Conservation (phyloP, 2,797 vertebrate genomes). For the Clarias platycephalus region DNA sequence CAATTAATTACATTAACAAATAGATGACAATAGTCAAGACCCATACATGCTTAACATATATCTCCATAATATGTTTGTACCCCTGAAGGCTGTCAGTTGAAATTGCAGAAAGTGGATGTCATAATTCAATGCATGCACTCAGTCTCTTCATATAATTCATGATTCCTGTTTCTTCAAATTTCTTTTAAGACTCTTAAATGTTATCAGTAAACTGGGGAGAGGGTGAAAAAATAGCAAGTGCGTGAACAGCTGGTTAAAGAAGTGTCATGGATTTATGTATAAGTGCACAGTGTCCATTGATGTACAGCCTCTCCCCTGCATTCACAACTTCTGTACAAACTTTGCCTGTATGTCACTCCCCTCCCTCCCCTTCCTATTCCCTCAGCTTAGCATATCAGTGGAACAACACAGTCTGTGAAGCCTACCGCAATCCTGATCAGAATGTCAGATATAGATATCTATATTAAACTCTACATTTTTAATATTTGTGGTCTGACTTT, state of each 20-base stretch:
- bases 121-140: constrained; percentile 46
- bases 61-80: constrained; percentile 14
- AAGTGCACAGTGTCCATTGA: constrained; percentile 71
- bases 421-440: constrained; percentile 81
- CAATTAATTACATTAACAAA: not conserved
- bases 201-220: constrained; percentile 39
- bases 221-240: constrained; percentile 28
- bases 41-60: constrained; percentile 16
- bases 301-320: constrained; percentile 75
- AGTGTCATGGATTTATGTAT: constrained; percentile 65
- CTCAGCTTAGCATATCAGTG: constrained; percentile 80
- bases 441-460: constrained; percentile 81
- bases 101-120: constrained; percentile 26
- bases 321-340: constrained; percentile 72
- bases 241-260: constrained; percentile 56
- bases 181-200: constrained; percentile 53
- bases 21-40: not conserved
- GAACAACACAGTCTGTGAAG: constrained; percentile 79
- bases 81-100: not conserved
- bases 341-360: constrained; percentile 70
- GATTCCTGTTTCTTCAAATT: constrained; percentile 64
- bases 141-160: constrained; percentile 63
- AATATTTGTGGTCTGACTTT: constrained; percentile 64
- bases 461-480: constrained; percentile 85
- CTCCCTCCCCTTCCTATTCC: constrained; percentile 51